Evolutionary conservation across 1,140 invertebrate species (phyloP).

Genomic region (Pogonognathellus flavescens): DNA sequence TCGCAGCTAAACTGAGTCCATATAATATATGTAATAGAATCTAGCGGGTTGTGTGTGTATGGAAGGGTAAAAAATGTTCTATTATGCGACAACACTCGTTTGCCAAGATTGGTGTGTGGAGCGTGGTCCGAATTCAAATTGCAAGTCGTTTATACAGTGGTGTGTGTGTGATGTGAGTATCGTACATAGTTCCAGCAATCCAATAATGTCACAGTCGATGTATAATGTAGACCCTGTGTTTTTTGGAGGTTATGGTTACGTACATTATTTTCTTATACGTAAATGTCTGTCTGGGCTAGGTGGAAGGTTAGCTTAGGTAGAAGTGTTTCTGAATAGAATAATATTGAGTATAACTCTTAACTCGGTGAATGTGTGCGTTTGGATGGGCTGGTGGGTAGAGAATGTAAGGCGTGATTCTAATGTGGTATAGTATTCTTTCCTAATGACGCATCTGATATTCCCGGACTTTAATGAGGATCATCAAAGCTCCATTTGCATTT

Average conservation of each 20-base stretch:
- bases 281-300: neutral
- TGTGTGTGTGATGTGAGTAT: conserved; percentile 4
- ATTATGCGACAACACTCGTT: conserved; percentile 41
- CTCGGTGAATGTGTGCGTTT: too few species aligned
- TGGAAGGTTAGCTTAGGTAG: neutral
- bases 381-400: neutral
- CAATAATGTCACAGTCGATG: conserved; percentile 1
- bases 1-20: too few species aligned
- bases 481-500: conserved; percentile 59
- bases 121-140: conserved; percentile 41
- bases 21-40: neutral
- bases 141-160: conserved; percentile 6
- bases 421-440: conserved; percentile 37
- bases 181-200: neutral
- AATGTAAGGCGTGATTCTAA: conserved; percentile 46
- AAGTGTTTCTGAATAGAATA: neutral
- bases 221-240: conserved; percentile 4
- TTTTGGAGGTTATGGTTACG: neutral
- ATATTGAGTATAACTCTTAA: neutral
- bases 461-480: conserved; percentile 60
- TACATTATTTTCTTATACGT: too few species aligned
- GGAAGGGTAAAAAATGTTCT: conserved; percentile 25
- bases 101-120: conserved; percentile 35
- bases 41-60: too few species aligned
- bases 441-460: conserved; percentile 58